Evolutionary conservation across 2,113 vertebrate genomes (phyloP).

Genomic region (Buteo buteo): DNA sequence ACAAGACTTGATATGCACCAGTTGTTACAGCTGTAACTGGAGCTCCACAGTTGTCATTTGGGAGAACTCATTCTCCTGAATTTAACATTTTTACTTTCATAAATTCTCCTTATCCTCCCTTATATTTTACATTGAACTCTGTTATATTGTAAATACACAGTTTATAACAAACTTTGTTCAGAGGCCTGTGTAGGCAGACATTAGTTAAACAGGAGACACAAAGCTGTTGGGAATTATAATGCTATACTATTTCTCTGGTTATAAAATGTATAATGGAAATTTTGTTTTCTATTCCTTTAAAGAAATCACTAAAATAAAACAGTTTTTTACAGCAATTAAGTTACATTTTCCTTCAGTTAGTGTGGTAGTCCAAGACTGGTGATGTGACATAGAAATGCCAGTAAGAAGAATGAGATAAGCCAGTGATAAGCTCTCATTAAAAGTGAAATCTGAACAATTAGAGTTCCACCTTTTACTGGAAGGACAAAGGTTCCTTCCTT

Average conservation of each 20-base stretch:
- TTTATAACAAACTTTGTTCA: constrained; percentile 3
- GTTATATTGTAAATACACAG: constrained; percentile 11
- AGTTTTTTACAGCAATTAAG: constrained; percentile 7
- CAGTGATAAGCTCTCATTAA: not conserved
- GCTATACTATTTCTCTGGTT: not conserved
- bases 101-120: not conserved
- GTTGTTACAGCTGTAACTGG: not conserved
- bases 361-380: not conserved
- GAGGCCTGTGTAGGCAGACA: constrained; percentile 1
- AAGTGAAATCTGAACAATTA: constrained; percentile 1
- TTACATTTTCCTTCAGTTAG: not conserved
- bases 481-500: not conserved
- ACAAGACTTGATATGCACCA: not conserved
- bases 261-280: constrained; percentile 15
- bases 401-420: not conserved
- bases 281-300: not conserved
- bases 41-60: not conserved
- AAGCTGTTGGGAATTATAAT: constrained; percentile 4
- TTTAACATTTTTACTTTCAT: not conserved
- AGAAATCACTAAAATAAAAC: not conserved
- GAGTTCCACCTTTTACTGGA: not conserved
- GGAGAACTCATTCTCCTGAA: not conserved
- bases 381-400: constrained; percentile 22
- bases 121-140: constrained; percentile 1
- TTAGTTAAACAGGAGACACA: constrained; percentile 28